Conservation (phyloP, 2,113 vertebrate species). For the Melanotaenia duboulayi region DNA sequence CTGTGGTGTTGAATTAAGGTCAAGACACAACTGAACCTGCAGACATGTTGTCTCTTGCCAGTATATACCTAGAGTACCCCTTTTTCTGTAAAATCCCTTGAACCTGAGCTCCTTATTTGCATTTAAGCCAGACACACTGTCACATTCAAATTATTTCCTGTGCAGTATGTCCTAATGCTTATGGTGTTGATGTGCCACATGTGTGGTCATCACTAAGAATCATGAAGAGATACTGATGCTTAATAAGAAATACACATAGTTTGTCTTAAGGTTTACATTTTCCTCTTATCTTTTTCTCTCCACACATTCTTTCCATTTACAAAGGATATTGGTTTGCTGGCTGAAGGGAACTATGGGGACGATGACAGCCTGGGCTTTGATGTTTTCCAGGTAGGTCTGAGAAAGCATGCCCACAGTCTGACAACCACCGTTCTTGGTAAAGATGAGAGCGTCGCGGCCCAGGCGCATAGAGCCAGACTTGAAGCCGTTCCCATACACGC, state of each 20-base stretch:
- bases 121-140: neutral
- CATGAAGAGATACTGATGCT: neutral
- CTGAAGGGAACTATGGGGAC: conserved; percentile 87
- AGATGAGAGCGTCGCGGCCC: conserved; percentile 86
- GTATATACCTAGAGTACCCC: neutral
- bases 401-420: conserved; percentile 86
- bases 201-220: neutral
- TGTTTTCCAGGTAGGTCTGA: conserved; percentile 84
- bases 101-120: neutral
- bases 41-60: neutral
- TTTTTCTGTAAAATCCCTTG: neutral
- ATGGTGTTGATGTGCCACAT: neutral
- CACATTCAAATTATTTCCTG: neutral
- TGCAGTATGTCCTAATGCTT: neutral
- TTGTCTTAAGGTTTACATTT: neutral
- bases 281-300: neutral
- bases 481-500: conserved; percentile 88
- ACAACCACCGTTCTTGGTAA: conserved; percentile 87
- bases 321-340: conserved; percentile 87
- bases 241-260: neutral
- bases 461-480: conserved; percentile 87
- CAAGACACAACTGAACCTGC: neutral
- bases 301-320: neutral
- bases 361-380: conserved; percentile 85
- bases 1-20: conserved; percentile 83